Conservation (phyloP, 2,113 vertebrate genomes). For the Butorides virescens region DNA sequence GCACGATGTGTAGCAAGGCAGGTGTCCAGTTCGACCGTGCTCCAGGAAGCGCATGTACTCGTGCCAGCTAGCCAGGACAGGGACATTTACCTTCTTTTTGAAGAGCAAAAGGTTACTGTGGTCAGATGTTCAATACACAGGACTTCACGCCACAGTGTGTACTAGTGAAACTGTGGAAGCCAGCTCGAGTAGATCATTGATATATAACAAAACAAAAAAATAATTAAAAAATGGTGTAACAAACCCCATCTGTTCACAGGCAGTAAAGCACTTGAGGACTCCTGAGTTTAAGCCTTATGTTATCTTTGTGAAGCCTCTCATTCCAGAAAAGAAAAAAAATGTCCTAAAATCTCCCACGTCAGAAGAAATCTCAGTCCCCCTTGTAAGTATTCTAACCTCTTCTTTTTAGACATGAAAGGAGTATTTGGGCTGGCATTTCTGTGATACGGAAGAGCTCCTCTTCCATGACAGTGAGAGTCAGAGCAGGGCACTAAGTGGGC, state of each 20-base stretch:
- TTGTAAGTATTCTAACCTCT: slow-evolving; percentile 63
- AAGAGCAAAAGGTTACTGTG: neutral
- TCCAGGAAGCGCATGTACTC: neutral
- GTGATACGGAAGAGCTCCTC: neutral
- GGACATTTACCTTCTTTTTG: neutral
- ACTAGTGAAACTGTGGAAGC: neutral
- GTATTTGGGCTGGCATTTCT: neutral
- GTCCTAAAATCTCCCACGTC: slow-evolving; percentile 75
- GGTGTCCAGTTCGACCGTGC: too few relatives aligned
- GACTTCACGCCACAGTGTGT: too few relatives aligned
- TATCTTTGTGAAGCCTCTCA: slow-evolving; percentile 84
- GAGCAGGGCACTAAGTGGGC: neutral
- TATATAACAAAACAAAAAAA: neutral
- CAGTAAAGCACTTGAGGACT: slow-evolving; percentile 83
- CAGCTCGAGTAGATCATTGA: neutral
- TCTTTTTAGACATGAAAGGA: neutral
- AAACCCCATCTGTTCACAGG: slow-evolving; percentile 69
- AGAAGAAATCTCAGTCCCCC: slow-evolving; percentile 70
- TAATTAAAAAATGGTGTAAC: neutral
- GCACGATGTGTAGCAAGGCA: neutral
- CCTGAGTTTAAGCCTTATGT: slow-evolving; percentile 90
- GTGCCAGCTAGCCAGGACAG: neutral
- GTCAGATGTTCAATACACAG: neutral
- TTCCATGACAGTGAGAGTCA: neutral
- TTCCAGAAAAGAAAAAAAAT: slow-evolving; percentile 74